phyloP scores from a whole-genome alignment of 1,140 invertebrate genomes.

The Trachelipus rathkii region DNA sequence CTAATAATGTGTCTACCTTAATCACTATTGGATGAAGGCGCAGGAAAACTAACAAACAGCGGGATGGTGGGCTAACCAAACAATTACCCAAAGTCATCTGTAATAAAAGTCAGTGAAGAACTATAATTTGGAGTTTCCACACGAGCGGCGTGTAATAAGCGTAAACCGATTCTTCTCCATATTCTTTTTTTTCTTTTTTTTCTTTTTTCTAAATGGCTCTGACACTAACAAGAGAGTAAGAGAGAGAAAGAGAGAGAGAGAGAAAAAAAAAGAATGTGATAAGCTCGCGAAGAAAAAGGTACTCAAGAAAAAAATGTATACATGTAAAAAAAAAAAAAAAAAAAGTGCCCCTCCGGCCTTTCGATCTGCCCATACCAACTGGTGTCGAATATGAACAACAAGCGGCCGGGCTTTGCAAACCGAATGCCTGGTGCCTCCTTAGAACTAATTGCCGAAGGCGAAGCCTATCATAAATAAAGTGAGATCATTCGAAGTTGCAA shows the following conservation, averaged over 20 bases:
- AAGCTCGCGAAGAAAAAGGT: constrained; percentile 1
- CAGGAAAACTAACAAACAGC: constrained; percentile 9
- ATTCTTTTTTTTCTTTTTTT: neutral
- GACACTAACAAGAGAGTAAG: too few species aligned
- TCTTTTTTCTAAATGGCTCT: too few species aligned
- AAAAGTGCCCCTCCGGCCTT: neutral
- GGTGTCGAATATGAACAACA: constrained; percentile 24
- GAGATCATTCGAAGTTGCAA: constrained; percentile 37
- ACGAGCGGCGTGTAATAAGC: neutral
- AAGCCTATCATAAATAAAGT: constrained; percentile 41
- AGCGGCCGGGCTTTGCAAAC: constrained; percentile 27
- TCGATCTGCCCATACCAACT: neutral
- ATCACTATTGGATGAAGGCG: neutral
- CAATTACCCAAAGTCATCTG: constrained; percentile 9
- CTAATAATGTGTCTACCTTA: neutral
- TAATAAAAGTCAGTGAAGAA: constrained; percentile 7
- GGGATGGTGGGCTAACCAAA: constrained; percentile 10
- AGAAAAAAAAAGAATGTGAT: neutral
- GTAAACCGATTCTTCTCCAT: neutral
- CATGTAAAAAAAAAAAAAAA: neutral
- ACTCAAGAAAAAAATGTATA: neutral
- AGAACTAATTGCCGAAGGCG: constrained; percentile 37
- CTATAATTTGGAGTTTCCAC: constrained; percentile 7
- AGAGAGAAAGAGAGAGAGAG: too few species aligned
- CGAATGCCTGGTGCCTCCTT: constrained; percentile 18